Conservation (phyloP, 2,888 invertebrate genomes). For the Campopleginae sp. region DNA sequence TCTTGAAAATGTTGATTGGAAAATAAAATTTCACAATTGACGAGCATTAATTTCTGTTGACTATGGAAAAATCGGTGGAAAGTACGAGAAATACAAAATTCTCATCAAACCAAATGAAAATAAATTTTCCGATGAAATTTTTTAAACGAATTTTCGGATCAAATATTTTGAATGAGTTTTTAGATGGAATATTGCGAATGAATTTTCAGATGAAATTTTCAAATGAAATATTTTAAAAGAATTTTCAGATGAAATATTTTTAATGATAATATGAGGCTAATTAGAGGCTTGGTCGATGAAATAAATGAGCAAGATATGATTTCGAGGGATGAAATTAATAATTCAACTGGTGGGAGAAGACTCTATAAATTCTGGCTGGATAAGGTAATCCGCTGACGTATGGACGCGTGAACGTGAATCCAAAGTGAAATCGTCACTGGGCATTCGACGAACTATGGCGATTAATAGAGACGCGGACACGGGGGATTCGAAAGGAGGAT, state of each 20-base stretch:
- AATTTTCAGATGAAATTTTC: too few relatives aligned
- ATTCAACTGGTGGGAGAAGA: not conserved
- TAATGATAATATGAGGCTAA: not conserved
- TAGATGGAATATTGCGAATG: not conserved
- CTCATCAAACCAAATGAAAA: not conserved
- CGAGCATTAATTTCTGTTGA: not conserved
- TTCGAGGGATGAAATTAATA: not conserved
- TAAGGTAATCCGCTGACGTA: slow-evolving; percentile 47
- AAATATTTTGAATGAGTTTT: not conserved
- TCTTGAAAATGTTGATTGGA: not conserved
- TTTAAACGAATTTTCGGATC: not conserved
- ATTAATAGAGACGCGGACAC: slow-evolving; percentile 14
- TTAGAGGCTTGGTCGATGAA: not conserved
- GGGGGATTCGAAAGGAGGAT: slow-evolving; percentile 10
- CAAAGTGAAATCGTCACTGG: slow-evolving; percentile 41
- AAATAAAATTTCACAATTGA: not conserved
- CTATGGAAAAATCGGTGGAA: not conserved
- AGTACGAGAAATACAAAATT: not conserved
- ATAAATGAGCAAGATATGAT: not conserved
- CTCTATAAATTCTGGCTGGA: not conserved
- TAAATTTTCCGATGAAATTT: not conserved
- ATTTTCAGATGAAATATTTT: not conserved
- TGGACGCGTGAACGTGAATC: slow-evolving; percentile 33
- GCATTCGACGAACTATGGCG: slow-evolving; percentile 25
- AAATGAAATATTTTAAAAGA: not conserved